A percentile compares a stretch with the other conserved stretches of the same genome.
Evolutionary conservation across 2,888 invertebrate species (phyloP).

Genomic region (Idaea biselata): DNA sequence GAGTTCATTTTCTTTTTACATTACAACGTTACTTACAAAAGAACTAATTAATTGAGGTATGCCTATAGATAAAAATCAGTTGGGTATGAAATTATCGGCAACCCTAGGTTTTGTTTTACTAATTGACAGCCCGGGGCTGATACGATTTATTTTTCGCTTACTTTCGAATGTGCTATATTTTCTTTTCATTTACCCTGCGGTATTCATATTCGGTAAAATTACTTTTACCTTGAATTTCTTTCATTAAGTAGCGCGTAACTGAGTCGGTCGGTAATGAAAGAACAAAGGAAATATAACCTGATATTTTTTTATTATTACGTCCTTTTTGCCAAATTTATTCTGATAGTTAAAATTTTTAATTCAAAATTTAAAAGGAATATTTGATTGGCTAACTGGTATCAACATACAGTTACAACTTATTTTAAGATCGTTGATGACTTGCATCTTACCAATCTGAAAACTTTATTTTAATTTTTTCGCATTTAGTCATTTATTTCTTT

Average conservation of each 20-base stretch:
- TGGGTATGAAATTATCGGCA: constrained; percentile 10
- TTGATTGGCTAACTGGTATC: too few species aligned
- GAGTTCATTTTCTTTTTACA: too few species aligned
- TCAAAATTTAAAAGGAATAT: too few species aligned
- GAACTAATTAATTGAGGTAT: neutral
- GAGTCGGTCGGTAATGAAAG: neutral
- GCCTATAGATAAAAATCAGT: constrained; percentile 9
- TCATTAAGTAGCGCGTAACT: neutral
- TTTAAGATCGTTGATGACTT: too few species aligned
- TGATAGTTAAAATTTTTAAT: too few species aligned
- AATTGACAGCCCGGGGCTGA: constrained; percentile 59
- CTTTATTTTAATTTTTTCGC: too few species aligned
- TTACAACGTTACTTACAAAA: neutral
- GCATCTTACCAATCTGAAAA: too few species aligned
- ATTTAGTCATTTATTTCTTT: too few species aligned
- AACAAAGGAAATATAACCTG: neutral
- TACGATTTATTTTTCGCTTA: constrained; percentile 54
- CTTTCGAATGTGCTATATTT: constrained; percentile 39
- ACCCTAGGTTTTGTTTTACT: constrained; percentile 38
- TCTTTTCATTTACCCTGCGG: constrained; percentile 35
- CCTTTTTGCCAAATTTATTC: too few species aligned
- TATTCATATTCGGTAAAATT: constrained; percentile 8
- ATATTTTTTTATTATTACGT: too few species aligned
- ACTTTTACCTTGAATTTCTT: neutral
- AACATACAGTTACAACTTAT: too few species aligned